These are phyloP conservation scores for Xylophagus ater DNA, from an alignment of 2,888 invertebrate genomes.

Conservation along the genomic window DNA sequence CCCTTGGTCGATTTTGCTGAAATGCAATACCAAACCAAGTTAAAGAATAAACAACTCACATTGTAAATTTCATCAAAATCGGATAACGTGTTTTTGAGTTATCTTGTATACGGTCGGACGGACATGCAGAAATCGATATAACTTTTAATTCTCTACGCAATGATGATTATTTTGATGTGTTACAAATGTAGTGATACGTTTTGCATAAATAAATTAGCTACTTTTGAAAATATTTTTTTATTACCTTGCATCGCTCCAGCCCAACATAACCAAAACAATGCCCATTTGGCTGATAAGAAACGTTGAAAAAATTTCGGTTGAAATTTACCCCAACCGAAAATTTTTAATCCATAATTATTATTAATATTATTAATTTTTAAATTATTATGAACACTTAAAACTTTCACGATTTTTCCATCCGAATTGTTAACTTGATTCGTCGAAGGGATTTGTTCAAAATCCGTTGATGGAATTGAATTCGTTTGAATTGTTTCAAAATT, in stretches of 20 bases:
- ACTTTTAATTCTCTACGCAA: neutral
- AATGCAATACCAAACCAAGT: too few relatives aligned
- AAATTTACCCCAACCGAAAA: conserved; percentile 58
- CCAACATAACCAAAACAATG: conserved; percentile 70
- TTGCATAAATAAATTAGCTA: neutral
- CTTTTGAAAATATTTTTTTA: too few relatives aligned
- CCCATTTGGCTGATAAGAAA: conserved; percentile 65
- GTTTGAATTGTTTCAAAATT: neutral
- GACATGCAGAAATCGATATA: neutral
- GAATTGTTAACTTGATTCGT: neutral
- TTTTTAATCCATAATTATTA: conserved; percentile 12
- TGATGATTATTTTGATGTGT: neutral
- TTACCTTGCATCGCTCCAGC: conserved; percentile 68
- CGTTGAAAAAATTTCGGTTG: conserved; percentile 54
- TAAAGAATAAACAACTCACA: too few relatives aligned
- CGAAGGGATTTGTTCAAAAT: conserved; percentile 2
- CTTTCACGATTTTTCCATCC: conserved; percentile 6
- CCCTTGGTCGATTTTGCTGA: too few relatives aligned
- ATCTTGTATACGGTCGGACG: neutral
- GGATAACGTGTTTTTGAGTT: too few relatives aligned
- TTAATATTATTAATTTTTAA: conserved; percentile 27
- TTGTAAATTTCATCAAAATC: too few relatives aligned
- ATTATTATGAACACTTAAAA: conserved; percentile 21
- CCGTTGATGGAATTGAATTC: neutral
- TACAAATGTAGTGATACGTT: neutral